Evolutionary conservation across 2,888 invertebrate species (phyloP).

Genomic region (Neoaliturus tenellus): DNA sequence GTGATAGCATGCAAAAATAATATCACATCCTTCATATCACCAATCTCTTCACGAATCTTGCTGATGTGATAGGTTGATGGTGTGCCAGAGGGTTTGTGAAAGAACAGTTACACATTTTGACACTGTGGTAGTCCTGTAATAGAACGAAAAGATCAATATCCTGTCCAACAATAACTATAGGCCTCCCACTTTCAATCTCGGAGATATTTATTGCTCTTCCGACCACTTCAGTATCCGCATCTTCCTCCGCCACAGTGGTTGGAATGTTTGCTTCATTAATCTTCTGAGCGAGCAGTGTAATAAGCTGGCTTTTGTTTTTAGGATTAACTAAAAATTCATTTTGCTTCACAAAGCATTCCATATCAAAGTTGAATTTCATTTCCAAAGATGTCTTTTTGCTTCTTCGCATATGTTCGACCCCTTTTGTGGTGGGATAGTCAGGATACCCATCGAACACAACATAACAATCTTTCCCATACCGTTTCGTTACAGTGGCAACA

Average conservation of each 20-base stretch:
- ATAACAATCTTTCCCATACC: background rate
- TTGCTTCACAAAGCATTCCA: background rate
- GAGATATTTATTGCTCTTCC: background rate
- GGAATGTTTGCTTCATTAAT: background rate
- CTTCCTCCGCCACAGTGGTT: background rate
- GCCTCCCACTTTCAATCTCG: background rate
- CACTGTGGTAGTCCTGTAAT: background rate
- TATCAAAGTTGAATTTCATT: background rate
- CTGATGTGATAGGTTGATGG: background rate
- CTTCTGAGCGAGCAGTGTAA: background rate
- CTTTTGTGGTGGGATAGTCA: background rate
- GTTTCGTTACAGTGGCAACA: background rate
- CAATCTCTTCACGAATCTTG: background rate
- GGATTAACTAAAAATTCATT: background rate
- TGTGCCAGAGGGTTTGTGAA: background rate
- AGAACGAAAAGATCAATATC: background rate
- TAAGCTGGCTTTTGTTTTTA: background rate
- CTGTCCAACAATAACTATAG: background rate
- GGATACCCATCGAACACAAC: background rate
- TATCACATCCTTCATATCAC: background rate
- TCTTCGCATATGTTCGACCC: background rate
- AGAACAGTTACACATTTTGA: background rate
- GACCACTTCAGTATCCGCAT: slow-evolving; percentile 5
- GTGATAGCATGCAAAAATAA: background rate
- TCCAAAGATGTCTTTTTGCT: background rate